Percentiles rank a stretch among this genome's conserved stretches.
Evolutionary conservation across 1,140 invertebrate species (phyloP).

Genomic region (Nylanderia fulva): DNA sequence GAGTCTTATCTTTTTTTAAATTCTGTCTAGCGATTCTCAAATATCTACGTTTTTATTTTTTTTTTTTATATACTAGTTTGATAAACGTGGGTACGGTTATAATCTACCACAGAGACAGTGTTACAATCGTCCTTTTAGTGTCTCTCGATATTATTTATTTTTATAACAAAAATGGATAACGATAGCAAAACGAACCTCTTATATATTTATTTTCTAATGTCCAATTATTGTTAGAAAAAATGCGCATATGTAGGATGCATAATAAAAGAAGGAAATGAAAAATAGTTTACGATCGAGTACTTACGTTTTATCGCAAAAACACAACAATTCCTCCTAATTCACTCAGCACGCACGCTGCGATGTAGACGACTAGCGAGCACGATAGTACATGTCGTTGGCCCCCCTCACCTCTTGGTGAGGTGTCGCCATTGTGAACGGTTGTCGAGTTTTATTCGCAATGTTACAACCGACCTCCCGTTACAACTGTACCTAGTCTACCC

Average conservation of each 20-base stretch:
- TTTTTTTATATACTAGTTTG: too few relatives aligned
- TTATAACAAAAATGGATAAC: neutral
- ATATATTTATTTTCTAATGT: neutral
- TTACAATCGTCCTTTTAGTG: too few relatives aligned
- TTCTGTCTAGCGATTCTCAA: too few relatives aligned
- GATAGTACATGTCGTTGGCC: neutral
- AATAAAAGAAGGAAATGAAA: neutral
- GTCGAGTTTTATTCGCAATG: constrained; percentile 1
- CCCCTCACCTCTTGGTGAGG: neutral
- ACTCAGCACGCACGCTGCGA: neutral
- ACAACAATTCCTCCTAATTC: neutral
- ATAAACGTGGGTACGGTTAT: too few relatives aligned
- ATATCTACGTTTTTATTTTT: too few relatives aligned
- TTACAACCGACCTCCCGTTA: constrained; percentile 3
- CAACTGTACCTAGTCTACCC: neutral
- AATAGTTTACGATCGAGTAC: neutral
- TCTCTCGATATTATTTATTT: neutral
- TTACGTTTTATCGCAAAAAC: neutral
- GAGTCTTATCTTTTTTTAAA: too few relatives aligned
- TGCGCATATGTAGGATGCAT: neutral
- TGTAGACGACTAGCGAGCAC: neutral
- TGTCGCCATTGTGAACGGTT: neutral
- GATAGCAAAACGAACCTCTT: neutral
- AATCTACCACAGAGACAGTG: too few relatives aligned
- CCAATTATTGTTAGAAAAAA: neutral